Evolutionary conservation across 2,797 vertebrate species (phyloP), one percentile per base, ranked within the genome.

Genomic region (Molothrus aeneus): DNA sequence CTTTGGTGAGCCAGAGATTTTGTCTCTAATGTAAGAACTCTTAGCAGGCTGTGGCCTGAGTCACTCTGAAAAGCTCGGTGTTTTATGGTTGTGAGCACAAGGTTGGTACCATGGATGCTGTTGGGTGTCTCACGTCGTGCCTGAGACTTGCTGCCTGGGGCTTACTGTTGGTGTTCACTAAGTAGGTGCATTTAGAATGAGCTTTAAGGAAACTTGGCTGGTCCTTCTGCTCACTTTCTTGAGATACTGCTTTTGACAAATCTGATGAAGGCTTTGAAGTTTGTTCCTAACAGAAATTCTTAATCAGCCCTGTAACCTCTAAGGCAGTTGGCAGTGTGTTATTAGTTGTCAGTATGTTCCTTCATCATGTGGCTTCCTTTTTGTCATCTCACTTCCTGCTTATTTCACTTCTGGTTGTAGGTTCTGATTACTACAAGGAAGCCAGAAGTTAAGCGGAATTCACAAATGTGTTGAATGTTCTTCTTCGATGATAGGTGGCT

Each of bases 351-450:
- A 57, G 53, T 72, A 22, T 38, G 79, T 89, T 93, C 94, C 79
- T 87, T 96, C 70, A 64, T 93, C 92, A 63, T 83, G 90, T 68
- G 72, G 61, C 86, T 94, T 97, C 92, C 93, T 95, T 79, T 61
- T 79, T 89, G 54, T 96, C 91, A 63, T 92, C 57, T 65, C 69
- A 69, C 77, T 97, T 97, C 93, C 95, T 96, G 96, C 71, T 77
- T 78, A 66, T 92, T 90, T 95, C 73, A 68, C 38, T 89, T 89
- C 74, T 89, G 81, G 88, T 90, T 69, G 43, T 83, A 60, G 45
- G 36, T 75, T 85, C 89, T 40, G 73, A 87, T 97, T 91, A 63
- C 71, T 92, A 45, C 60, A 61, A 77, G 86, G 93, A 95, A 95
- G 40, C 63, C 36, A 28, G 43, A 92, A 81, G 13, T 45, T 48